These are phyloP conservation scores for Laticauda colubrina DNA, from an alignment of 2,113 vertebrate species.

Conservation along the genomic window DNA sequence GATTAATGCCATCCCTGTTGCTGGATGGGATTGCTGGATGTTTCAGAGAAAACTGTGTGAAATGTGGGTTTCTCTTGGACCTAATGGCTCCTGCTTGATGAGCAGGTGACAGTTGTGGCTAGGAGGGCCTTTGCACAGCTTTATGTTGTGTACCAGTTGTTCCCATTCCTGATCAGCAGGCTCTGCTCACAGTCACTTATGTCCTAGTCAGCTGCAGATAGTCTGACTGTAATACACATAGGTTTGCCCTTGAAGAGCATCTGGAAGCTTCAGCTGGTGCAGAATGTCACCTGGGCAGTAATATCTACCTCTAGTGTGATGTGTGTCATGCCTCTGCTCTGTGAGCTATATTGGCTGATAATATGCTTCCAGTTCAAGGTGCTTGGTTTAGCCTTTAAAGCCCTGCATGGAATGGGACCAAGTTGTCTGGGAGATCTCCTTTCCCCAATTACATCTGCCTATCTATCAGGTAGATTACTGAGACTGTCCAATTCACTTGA, in stretches of 20 bases:
- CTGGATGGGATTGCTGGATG: neutral
- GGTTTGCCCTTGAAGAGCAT: neutral
- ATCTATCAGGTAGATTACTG: too few relatives aligned
- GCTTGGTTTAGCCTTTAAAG: too few relatives aligned
- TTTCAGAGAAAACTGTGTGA: neutral
- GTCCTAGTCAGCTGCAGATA: neutral
- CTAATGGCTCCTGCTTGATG: neutral
- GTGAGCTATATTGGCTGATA: too few relatives aligned
- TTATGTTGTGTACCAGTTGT: neutral
- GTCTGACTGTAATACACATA: neutral
- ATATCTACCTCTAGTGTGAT: too few relatives aligned
- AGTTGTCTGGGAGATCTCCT: too few relatives aligned
- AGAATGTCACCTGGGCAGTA: too few relatives aligned
- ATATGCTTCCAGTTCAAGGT: too few relatives aligned
- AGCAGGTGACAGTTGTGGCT: neutral
- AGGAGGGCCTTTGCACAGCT: neutral
- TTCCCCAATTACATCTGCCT: too few relatives aligned
- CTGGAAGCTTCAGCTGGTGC: too few relatives aligned
- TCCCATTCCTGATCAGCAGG: neutral
- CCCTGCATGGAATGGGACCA: too few relatives aligned
- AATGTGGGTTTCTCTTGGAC: neutral
- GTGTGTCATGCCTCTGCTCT: too few relatives aligned
- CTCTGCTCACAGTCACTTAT: neutral
- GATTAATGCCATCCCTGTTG: neutral
- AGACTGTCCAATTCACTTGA: too few relatives aligned